These are phyloP conservation scores for Brachionus plicatilis DNA, from an alignment of 1,140 invertebrate species.

Conservation along the genomic window DNA sequence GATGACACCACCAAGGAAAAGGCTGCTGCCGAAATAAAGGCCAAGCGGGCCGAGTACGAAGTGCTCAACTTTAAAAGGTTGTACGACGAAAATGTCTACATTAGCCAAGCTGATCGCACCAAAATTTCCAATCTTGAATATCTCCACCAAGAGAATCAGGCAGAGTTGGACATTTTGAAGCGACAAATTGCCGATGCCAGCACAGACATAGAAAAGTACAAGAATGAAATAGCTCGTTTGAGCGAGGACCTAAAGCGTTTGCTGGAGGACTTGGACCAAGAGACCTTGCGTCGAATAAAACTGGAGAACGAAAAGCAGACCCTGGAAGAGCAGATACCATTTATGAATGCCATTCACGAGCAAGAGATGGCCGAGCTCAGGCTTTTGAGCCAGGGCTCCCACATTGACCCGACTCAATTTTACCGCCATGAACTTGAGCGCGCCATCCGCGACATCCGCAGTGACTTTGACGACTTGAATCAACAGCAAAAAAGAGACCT, in stretches of 20 bases:
- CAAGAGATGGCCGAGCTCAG: constrained; percentile 40
- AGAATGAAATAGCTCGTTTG: constrained; percentile 42
- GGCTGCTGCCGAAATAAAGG: constrained; percentile 19
- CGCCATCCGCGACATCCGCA: constrained; percentile 39
- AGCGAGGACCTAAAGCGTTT: constrained; percentile 43
- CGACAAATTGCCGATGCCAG: constrained; percentile 1
- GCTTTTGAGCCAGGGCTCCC: neutral
- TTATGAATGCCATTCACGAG: constrained; percentile 49
- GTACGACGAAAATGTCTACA: constrained; percentile 5
- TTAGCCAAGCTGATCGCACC: neutral
- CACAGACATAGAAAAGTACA: constrained; percentile 27
- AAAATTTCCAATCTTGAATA: constrained; percentile 32
- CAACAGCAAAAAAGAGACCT: constrained; percentile 29
- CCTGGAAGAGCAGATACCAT: constrained; percentile 55
- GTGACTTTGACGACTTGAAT: constrained; percentile 34
- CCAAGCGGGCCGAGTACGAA: constrained; percentile 39
- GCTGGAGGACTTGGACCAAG: constrained; percentile 55
- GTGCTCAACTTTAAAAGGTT: neutral
- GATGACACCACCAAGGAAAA: constrained; percentile 30
- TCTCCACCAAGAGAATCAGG: constrained; percentile 23
- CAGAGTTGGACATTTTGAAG: constrained; percentile 4
- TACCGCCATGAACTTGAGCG: constrained; percentile 39
- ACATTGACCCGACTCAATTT: constrained; percentile 40
- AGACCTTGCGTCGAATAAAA: constrained; percentile 53
- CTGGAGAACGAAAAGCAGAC: constrained; percentile 58